Base-by-base conservation (phyloP, 2,888 invertebrate genomes). In the Neocrepidodera transversa region DNA sequence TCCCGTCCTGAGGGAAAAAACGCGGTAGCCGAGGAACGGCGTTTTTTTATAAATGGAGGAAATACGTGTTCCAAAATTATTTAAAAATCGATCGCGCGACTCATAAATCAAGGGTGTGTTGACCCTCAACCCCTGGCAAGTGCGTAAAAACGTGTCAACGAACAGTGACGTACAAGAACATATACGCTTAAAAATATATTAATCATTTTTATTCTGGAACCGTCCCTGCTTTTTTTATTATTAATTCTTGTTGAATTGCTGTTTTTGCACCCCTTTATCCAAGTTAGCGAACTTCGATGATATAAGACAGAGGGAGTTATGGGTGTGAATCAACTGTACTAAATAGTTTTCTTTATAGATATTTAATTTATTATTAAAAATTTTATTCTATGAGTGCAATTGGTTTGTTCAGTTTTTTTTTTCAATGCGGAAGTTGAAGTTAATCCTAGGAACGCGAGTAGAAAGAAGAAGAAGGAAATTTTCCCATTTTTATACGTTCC, bases 31-130 rank as follows among this genome's bases (percentile, higher is more conserved):
- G 18, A 17, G 23, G 30, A 56, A 55, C 40, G 52, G 47, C 36
- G 17, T 48, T 51, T 51, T 61, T 60, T 56, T 60, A 63, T 63
- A 59, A 63, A 63, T 57, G 54, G 55, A 59, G 54, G 54, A 55
- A 62, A 48, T 63, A 63, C 65, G 65, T 63, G 63, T 56, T 53
- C 63, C 43, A 60, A 60, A 63, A 63, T 63, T 63, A 63, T 66
- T 62, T 62, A 53, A 64, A 65, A 64, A 63, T 64, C 64, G 60
- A 64, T 66, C 20, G 56, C 28, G 48, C 38, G 16, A 26, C 58
- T 52, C 60, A 62, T 66, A 64, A 63, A 66, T 64, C 66, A 60
- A 45, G 64, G 20, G 64, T 30, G 55, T 55, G 55, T 55, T 60
- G 55, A 50, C 60, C 54, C 54, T 60, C 54, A 60, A n/a, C 58